Base-by-base conservation (phyloP, 2,888 invertebrate species). In the Notocelia uddmanniana region DNA sequence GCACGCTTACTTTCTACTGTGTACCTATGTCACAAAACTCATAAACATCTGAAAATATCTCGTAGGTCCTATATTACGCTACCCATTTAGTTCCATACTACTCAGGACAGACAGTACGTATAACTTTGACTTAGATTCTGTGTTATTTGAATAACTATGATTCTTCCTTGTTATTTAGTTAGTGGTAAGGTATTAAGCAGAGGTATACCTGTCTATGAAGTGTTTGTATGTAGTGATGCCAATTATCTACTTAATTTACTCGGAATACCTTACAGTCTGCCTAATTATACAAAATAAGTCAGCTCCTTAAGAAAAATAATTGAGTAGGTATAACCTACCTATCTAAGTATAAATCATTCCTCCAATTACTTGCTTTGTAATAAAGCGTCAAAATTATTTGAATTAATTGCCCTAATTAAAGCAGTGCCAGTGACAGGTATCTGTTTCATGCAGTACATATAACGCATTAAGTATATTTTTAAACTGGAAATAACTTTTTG, bases 341-440 rank as follows among this genome's bases (percentile, higher is more conserved):
- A 80, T 81, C 82, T 79, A 82, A 45, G 26, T 52, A 59, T 85
- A 87, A 85, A 85, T 87, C 81, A 81, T 78, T 85, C 81, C 85
- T 86, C 79, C 76, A 73, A 71, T 68, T 71, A 71, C 37, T 66
- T 26, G 21, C 74, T 69, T 34, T 48, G 48, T 57, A 55, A 80
- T 81, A 85, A 82, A 64, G 80, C 79, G 85, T 82, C 81, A 81
- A 84, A 86, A 86, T 85, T 86, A 77, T 81, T 83, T 81, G 80
- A 62, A 83, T 87, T 87, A 88, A 80, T 82, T 82, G 84, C 81
- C 78, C 78, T 86, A 86, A 89, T 89, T 88, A 89, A 80, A 77
- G 76, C 79, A 77, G 74, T 73, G 75, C 77, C 74, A 77, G 81
- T 83, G 81, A 81, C 81, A 83, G 58, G 34, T 71, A 48, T 54